Evolutionary conservation across 2,888 invertebrate species (phyloP).

Genomic region (Hypomecis punctinalis): DNA sequence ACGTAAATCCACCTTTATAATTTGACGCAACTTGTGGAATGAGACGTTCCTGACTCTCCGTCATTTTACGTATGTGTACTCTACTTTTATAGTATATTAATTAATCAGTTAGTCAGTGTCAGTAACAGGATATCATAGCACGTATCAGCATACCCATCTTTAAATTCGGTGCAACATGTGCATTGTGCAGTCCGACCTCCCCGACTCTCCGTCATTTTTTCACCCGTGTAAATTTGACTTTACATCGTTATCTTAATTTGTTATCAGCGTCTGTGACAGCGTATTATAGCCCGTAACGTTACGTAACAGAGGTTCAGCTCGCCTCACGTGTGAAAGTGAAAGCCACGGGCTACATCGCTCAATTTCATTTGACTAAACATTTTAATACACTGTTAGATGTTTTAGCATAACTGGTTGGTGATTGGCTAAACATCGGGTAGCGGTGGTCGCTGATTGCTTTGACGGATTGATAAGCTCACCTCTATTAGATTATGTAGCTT

Average conservation of each 20-base stretch:
- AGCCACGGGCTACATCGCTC: slow-evolving; percentile 52
- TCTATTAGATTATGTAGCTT: too few relatives aligned
- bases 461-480: not conserved
- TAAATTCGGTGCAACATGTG: too few relatives aligned
- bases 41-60: too few relatives aligned
- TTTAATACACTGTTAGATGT: slow-evolving; percentile 31
- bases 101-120: too few relatives aligned
- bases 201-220: too few relatives aligned
- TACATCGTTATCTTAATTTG: slow-evolving; percentile 25
- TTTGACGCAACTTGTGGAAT: too few relatives aligned
- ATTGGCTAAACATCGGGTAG: not conserved
- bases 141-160: too few relatives aligned
- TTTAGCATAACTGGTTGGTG: slow-evolving; percentile 36
- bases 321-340: slow-evolving; percentile 69
- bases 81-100: too few relatives aligned
- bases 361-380: slow-evolving; percentile 54
- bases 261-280: slow-evolving; percentile 18
- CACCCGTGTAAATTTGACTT: not conserved
- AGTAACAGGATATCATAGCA: too few relatives aligned
- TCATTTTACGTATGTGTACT: too few relatives aligned
- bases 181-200: too few relatives aligned
- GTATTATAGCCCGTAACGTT: slow-evolving; percentile 43
- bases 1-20: too few relatives aligned
- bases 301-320: slow-evolving; percentile 50
- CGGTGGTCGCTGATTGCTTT: slow-evolving; percentile 16